Base-by-base conservation (phyloP, 2,113 vertebrate genomes). In the Peucedramus taeniatus region DNA sequence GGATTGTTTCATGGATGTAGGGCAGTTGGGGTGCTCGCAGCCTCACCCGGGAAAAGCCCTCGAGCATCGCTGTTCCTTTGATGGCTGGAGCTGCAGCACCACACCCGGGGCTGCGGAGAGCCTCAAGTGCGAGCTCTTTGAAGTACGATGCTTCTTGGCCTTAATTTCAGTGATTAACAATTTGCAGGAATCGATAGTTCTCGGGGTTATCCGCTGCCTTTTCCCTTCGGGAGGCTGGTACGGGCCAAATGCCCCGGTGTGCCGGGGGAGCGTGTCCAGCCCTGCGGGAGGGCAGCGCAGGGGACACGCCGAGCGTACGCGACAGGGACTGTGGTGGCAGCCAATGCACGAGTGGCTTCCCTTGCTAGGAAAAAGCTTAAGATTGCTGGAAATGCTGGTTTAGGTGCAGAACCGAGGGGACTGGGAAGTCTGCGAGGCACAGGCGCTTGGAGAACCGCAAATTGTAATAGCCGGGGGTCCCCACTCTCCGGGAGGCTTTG, bases 231-330 rank as follows among this genome's bases (percentile, higher is more conserved):
- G 26, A 37, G 17, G 28, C 24, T 7, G 24, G 12, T 6, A 6
- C 23, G 6, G 6, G 49, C 21, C 79, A 1, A 9, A 3, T 15
- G n/a, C 12, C 19, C 5, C 49, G 0, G 28, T 22, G n/a, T 45
- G 10, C 56, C 18, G 1, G 50, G 5, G 39, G 3, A 23, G 35
- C 5, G 9, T 3, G 51, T 16, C 76, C 57, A 5, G 87, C 11
- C 2, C 28, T 5, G 28, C 30, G 44, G 37, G 13, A 64, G 35
- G 39, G 28, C 19, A 40, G 61, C 42, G 4, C 20, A 2, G 50
- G 47, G 37, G 18, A 28, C 23, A 1, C 51, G 1, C 11, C 15
- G 9, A 7, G 61, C 1, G 8, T 5, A 5, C 9, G 1, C 5
- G 9, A 19, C 49, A 4, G 37, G 21, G 15, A 10, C 2, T 7